Evolutionary conservation across 2,113 vertebrate genomes (phyloP), one percentile per base, ranked within the genome.

Genomic region (Anoplopoma fimbria): DNA sequence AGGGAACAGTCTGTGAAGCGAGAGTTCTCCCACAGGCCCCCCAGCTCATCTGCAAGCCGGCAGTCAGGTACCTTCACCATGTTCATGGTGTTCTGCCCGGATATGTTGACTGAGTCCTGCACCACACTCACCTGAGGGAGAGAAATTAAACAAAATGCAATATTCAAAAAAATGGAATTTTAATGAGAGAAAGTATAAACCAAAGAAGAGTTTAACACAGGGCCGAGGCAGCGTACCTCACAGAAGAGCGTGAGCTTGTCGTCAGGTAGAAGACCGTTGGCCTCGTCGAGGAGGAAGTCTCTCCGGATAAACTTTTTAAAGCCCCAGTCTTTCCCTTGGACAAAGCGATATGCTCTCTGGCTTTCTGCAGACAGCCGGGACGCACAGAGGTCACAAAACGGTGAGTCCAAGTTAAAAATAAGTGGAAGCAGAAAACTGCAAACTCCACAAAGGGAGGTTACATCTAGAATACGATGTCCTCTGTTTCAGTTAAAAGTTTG

Each of bases 41-140:
- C 98, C 83, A 99, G 84, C 85, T 99, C 98, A 9, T 99, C 98
- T 0, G 98, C 97, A 91, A 99, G 92, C 62, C 97, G 96, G 87
- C 98, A 99, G 90, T 99, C 98, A 0, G 98, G 98, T 14, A 99
- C 98, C 94, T 99, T 99, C 89, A 99, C 97, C 98, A 99, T 98
- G 90, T 99, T 99, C 97, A 98, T 99, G 51, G 97, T 99, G 87
- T 99, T 99, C 94, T 99, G 98, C 4, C 98, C 98, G 0, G 98
- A 99, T 91, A 99, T 99, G 90, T 99, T 99, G 81, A 99, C 97
- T 0, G 98, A 99, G 93, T 99, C 98, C 89, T 99, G 98, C 10
- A 99, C 98, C 92, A 99, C 98, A 64, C 98, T 99, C 88, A 99
- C 98, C 98, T 99, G 45, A 10, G 25, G 79, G 23, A 67, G 9